Evolutionary conservation across 2,888 invertebrate genomes (phyloP).

Genomic region (Scaptomyza flava): DNA sequence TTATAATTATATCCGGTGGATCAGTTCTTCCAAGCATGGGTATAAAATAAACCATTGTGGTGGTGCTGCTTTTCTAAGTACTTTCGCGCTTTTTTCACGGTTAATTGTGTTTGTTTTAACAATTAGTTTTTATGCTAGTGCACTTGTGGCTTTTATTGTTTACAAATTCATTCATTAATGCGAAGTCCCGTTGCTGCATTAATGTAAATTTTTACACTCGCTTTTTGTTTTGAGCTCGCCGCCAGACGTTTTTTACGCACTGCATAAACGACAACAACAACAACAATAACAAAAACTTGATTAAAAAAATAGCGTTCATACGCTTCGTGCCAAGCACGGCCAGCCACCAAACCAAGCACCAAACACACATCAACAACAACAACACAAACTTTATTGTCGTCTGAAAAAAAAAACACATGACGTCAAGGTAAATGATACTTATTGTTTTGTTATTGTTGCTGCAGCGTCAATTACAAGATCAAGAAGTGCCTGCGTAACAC

Average conservation of each 20-base stretch:
- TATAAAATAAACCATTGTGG: conserved; percentile 83
- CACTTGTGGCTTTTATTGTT: conserved; percentile 34
- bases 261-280: conserved; percentile 35
- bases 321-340: conserved; percentile 73
- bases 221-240: conserved; percentile 26
- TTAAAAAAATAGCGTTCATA: conserved; percentile 59
- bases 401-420: conserved; percentile 63
- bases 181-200: conserved; percentile 48
- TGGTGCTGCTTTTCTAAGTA: conserved; percentile 12
- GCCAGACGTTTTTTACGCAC: conserved; percentile 67
- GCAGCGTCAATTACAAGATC: conserved; percentile 66
- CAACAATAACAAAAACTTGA: conserved; percentile 36
- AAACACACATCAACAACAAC: conserved; percentile 30
- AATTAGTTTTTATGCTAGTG: conserved; percentile 48
- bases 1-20: conserved; percentile 82
- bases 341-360: conserved; percentile 54
- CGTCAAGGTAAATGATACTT: conserved; percentile 76
- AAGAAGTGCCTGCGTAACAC: conserved; percentile 62
- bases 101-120: conserved; percentile 63
- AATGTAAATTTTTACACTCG: conserved; percentile 71
- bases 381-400: conserved; percentile 63
- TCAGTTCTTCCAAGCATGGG: conserved; percentile 80
- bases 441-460: conserved; percentile 30
- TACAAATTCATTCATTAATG: conserved; percentile 71
- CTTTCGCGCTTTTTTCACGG: conserved; percentile 48